Conservation (phyloP, 1,140 invertebrate species). For the Rhopalosiphum maidis region DNA sequence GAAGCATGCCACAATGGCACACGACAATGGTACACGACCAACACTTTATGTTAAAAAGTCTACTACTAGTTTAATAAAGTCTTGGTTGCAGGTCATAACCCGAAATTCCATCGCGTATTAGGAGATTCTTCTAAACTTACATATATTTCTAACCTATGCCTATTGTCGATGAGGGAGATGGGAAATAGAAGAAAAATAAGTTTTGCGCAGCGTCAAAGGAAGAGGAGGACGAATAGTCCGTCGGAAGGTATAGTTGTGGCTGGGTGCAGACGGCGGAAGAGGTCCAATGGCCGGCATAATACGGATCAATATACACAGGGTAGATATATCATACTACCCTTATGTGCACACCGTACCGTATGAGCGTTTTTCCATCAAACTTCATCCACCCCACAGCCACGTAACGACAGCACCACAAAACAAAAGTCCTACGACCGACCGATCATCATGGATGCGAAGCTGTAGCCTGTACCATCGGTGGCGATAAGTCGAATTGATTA, state of each 20-base stretch:
- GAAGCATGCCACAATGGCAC: neutral
- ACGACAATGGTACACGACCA: neutral
- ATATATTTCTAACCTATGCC: neutral
- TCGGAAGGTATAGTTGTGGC: neutral
- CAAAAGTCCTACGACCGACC: neutral
- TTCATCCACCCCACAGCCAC: neutral
- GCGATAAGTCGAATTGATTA: neutral
- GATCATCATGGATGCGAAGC: neutral
- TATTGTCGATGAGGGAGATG: neutral
- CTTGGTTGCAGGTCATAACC: neutral
- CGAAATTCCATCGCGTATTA: neutral
- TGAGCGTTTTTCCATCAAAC: neutral
- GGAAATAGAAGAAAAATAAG: neutral
- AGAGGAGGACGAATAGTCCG: neutral
- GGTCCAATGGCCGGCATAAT: conserved; percentile 15
- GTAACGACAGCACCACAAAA: neutral
- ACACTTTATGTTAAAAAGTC: neutral
- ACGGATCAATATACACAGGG: conserved; percentile 46
- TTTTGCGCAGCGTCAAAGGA: neutral
- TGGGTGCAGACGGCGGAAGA: neutral
- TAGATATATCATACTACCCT: neutral
- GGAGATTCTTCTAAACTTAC: too few species aligned
- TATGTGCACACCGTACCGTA: neutral
- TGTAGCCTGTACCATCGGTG: neutral
- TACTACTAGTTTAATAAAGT: neutral